Percentiles rank a stretch among this genome's conserved stretches.
phyloP scores from a whole-genome alignment of 2,113 vertebrate genomes.

The Cairina moschata region DNA sequence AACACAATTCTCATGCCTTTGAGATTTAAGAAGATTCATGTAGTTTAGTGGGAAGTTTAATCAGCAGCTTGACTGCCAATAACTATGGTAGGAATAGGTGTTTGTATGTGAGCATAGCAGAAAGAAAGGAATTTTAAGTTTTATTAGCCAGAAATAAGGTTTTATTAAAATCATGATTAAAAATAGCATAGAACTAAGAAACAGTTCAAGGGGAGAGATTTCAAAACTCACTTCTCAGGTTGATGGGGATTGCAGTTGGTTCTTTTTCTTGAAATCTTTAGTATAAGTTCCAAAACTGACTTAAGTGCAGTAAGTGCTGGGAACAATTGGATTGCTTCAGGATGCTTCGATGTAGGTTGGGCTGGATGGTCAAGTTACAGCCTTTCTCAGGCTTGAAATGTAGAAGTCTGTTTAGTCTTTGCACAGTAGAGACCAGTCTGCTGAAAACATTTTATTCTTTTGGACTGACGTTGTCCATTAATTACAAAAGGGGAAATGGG shows the following conservation, averaged over 20 bases:
- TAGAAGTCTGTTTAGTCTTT: background rate
- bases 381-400: background rate
- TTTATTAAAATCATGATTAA: background rate
- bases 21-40: background rate
- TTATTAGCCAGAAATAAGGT: background rate
- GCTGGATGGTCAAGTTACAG: fast-evolving
- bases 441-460: background rate
- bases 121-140: background rate
- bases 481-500: background rate
- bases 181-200: background rate
- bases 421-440: background rate
- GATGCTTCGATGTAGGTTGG: background rate
- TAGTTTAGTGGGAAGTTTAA: background rate
- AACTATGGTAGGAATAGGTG: background rate
- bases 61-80: background rate
- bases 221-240: background rate
- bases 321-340: background rate
- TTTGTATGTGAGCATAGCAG: background rate
- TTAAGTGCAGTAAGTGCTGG: background rate
- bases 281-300: no score
- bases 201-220: background rate
- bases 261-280: background rate
- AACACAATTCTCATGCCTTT: background rate
- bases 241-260: background rate
- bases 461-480: background rate